phyloP scores from a whole-genome alignment of 2,888 invertebrate genomes.

The Enchytraeus crypticus region DNA sequence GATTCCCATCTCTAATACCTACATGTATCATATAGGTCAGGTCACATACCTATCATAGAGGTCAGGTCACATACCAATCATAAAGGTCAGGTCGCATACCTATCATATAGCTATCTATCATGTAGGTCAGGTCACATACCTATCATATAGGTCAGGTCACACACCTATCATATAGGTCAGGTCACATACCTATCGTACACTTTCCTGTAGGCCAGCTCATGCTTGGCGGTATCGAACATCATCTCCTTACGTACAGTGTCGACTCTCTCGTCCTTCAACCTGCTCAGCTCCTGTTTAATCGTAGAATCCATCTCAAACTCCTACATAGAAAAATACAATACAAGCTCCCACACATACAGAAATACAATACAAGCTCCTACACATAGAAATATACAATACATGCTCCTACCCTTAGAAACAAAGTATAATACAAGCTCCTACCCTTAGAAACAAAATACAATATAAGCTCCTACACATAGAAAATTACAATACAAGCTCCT shows the following conservation, averaged over 20 bases:
- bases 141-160: no score
- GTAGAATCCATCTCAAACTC: conserved; percentile 49
- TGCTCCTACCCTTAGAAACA: no score
- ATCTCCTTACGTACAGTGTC: conserved; percentile 41
- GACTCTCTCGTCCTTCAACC: conserved; percentile 40
- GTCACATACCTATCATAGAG: no score
- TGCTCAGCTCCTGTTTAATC: conserved; percentile 42
- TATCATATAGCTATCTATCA: no score
- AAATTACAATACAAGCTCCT: not conserved
- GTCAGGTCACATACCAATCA: no score
- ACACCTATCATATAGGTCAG: no score
- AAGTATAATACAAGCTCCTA: conserved; percentile 50
- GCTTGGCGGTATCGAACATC: conserved; percentile 48
- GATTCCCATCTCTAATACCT: no score
- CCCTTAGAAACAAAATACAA: not conserved
- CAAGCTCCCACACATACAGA: not conserved
- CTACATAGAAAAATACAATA: conserved; percentile 24
- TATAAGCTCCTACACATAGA: not conserved
- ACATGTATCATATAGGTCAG: no score
- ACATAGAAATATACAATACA: no score
- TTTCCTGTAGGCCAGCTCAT: conserved; percentile 42
- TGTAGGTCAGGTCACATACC: no score
- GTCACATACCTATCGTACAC: conserved; percentile 42
- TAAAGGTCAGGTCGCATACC: no score
- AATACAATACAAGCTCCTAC: not conserved